phyloP scores from a whole-genome alignment of 2,797 vertebrate genomes.

The Phrynocephalus vlangalii region DNA sequence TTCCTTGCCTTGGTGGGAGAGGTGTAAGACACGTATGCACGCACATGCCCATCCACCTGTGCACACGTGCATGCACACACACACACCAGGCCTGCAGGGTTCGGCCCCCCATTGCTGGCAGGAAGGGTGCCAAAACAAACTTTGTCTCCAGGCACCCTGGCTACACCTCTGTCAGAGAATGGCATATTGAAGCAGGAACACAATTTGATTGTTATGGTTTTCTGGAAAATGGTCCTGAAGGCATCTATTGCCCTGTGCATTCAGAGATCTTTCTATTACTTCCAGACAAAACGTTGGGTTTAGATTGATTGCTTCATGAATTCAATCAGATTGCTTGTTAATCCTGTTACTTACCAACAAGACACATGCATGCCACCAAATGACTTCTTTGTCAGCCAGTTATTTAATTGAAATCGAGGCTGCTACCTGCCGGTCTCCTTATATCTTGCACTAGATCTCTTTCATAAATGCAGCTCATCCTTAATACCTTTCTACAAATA shows the following conservation, averaged over 20 bases:
- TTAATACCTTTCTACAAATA: constrained; percentile 36
- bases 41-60: too few species aligned
- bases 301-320: constrained; percentile 9
- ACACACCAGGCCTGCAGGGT: too few species aligned
- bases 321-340: constrained; percentile 9
- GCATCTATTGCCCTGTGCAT: background rate
- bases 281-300: background rate
- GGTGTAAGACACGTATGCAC: too few species aligned
- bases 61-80: too few species aligned
- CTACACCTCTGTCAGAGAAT: too few species aligned
- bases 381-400: background rate
- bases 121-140: too few species aligned
- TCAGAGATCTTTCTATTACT: background rate
- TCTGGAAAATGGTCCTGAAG: constrained; percentile 16
- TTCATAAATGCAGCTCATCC: constrained; percentile 34
- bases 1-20: too few species aligned
- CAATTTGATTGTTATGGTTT: background rate
- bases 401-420: constrained; percentile 11
- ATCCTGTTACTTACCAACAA: background rate
- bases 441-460: background rate
- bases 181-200: background rate
- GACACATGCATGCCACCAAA: background rate
- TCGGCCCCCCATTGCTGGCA: too few species aligned
- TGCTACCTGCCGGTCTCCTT: background rate
- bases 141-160: too few species aligned